Conservation (phyloP, 1,140 invertebrate species). For the Drusus annulatus region DNA sequence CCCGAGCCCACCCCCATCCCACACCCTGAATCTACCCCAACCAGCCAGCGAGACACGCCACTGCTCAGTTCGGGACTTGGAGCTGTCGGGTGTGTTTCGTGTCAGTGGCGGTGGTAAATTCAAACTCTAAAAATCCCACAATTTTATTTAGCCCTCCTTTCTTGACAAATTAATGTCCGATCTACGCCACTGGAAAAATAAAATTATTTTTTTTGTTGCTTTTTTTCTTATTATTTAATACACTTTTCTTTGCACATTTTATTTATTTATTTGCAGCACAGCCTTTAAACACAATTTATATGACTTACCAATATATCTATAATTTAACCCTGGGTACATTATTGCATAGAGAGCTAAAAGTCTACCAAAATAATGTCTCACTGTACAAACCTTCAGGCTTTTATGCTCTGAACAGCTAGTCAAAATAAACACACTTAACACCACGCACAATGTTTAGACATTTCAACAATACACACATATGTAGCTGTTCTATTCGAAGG, state of each 20-base stretch:
- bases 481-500: no score
- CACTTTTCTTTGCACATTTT: slow-evolving; percentile 20
- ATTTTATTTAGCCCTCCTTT: slow-evolving; percentile 13
- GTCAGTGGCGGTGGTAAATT: slow-evolving; percentile 5
- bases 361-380: no score
- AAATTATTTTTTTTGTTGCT: neutral
- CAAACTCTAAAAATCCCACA: neutral
- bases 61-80: slow-evolving; percentile 18
- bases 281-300: no score
- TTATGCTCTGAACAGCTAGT: no score
- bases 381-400: no score
- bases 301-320: no score
- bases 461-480: no score
- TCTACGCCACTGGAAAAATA: slow-evolving; percentile 21
- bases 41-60: neutral
- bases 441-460: no score
- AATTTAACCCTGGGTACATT: no score
- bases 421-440: no score
- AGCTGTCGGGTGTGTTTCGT: slow-evolving; percentile 27
- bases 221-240: neutral
- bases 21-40: neutral
- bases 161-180: slow-evolving; percentile 2
- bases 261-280: no score
- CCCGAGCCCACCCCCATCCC: neutral
- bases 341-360: no score